Base-by-base conservation (phyloP, 2,797 vertebrate genomes). In the Serranus cabrilla region DNA sequence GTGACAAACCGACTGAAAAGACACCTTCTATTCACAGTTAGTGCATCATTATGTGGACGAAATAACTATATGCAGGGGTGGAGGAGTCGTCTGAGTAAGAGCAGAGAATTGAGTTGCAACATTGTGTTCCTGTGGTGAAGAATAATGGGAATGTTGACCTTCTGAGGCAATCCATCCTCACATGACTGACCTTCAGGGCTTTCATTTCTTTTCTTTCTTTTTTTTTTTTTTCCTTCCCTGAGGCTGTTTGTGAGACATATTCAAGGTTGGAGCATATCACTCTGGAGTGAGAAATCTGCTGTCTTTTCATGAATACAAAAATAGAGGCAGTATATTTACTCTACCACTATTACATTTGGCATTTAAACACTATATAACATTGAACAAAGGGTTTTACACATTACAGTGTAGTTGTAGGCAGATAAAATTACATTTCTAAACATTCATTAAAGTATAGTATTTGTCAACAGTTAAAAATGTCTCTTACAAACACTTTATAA, bases 131-230 rank as follows among this genome's bases (percentile, higher is more conserved):
- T 31, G 79, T 0, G 23, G 71, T 75, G 82, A 72, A 82, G 87
- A 92, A 90, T 91, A 92, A 93, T 88, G 87, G 82, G 86, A 88
- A 83, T 81, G 91, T 89, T 93, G 91, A 93, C 91, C 92, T 93
- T 93, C 87, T 89, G 72, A 76, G 58, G 84, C 79, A 80, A 92
- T 90, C 78, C 85, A 86, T 91, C 87, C 70, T 86, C 90, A 91
- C 89, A 88, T 82, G 89, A 84, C 84, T 87, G 92, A 91, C 90
- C 89, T 92, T 93, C 90, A 83, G 79, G 82, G 80, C 80, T 81
- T 84, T 89, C 84, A 74, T 80, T 84, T 84, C 51, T 72, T 59
- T 70, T 46, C 49, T 63, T 21, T 49, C 56, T 55, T 52, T 18
- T 42, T 23, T 50, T 61, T 61, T 64, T 55, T 47, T 21, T 18